Evolutionary conservation across 2,888 invertebrate genomes (phyloP), one percentile per base, ranked within the genome.

Genomic region (Drosophila vallismaia): DNA sequence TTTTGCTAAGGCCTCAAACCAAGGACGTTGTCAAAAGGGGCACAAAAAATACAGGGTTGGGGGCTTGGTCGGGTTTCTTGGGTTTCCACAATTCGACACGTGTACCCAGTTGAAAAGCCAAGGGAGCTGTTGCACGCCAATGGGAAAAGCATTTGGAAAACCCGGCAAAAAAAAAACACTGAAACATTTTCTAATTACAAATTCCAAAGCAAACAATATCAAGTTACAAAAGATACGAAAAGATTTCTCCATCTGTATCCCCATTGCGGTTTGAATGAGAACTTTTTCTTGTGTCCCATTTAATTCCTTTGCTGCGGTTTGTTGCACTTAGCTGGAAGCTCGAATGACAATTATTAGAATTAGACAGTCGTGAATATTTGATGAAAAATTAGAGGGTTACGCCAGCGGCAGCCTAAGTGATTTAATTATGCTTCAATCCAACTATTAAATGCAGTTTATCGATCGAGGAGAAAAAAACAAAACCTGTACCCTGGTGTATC

Each of bases 361-460:
- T 42, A 19, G 40, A 42, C 19, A 42, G 19, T 10, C 49, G 14
- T 36, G 36, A 36, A 36, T 49, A 49, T 14, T 49, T 10, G 31
- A 36, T 36, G 14, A 31, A 42, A 42, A 3, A 8, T 19, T 42
- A 14, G 12, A 42, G 12, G 40, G 8, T 9, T 42, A 19, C 8
- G 9, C 40, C 9, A 12, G 14, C 12, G 12, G 14, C 14, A 7
- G 9, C 19, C 7, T 10, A 31, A 19, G 19, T 19, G 19, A 19
- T 19, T 19, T 19, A 19, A 49, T 49, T 33, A 49, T 49, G 49
- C 6, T 36, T 10, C 19, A 3, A 10, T 6, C 10, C 6, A 49
- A 33, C 49, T 33, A 31, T 6, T 31, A 14, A 14, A 49, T 49
- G 49, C 49, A 49, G 49, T 31, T 31, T 49, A 49, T 49, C 49